Evolutionary conservation across 2,888 invertebrate species (phyloP).

Genomic region (Parthenolecanium corni): DNA sequence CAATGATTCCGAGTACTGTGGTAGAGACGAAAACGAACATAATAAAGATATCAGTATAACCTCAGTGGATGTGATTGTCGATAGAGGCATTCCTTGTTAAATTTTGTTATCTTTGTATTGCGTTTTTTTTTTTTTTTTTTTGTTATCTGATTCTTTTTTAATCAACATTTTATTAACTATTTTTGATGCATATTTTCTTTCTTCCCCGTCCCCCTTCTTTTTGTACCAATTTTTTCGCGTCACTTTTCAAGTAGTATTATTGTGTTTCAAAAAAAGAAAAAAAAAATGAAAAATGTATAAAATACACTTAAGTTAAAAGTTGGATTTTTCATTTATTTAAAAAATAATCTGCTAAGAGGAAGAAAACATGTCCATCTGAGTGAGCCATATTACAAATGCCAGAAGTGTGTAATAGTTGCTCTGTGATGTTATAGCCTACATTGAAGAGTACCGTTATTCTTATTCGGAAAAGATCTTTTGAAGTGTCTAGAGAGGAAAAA

Average conservation of each 20-base stretch:
- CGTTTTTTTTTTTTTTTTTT: conserved; percentile 12
- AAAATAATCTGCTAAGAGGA: too few relatives aligned
- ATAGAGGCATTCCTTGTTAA: conserved; percentile 27
- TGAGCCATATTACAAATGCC: too few relatives aligned
- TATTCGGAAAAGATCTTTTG: too few relatives aligned
- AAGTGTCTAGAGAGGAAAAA: too few relatives aligned
- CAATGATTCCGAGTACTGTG: conserved; percentile 16
- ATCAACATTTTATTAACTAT: conserved; percentile 15
- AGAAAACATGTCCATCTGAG: too few relatives aligned
- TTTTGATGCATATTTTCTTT: conserved; percentile 15
- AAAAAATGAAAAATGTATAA: conserved; percentile 19
- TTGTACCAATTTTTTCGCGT: conserved; percentile 22
- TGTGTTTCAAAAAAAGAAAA: conserved; percentile 12
- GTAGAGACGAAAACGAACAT: conserved; percentile 12
- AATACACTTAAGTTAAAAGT: conserved; percentile 22
- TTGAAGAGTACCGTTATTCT: too few relatives aligned
- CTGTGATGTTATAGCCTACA: too few relatives aligned
- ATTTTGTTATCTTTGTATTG: conserved; percentile 10
- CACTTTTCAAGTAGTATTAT: conserved; percentile 12
- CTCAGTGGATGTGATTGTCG: conserved; percentile 21
- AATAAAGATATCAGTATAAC: conserved; percentile 21
- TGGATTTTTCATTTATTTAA: too few relatives aligned
- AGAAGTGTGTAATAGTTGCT: too few relatives aligned
- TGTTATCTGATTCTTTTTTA: background rate
- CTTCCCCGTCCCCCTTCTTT: conserved; percentile 6